phyloP scores from a whole-genome alignment of 2,888 invertebrate species.

The Polia nebulosa region DNA sequence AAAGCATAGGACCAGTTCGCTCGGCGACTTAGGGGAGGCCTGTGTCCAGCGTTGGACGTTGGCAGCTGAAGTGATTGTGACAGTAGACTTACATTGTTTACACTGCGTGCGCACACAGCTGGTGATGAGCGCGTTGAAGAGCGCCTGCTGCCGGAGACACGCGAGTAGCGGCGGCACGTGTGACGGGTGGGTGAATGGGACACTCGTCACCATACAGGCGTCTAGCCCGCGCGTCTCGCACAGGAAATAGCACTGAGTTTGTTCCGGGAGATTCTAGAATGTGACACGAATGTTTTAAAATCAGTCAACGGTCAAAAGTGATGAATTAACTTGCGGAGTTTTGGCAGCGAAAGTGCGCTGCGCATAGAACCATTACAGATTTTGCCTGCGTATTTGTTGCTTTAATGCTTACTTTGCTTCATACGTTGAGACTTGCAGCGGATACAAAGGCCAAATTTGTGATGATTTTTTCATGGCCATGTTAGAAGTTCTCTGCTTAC shows the following conservation, averaged over 20 bases:
- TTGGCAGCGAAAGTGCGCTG: constrained; percentile 20
- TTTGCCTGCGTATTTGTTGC: background rate
- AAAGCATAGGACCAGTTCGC: no score
- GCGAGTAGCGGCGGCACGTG: constrained; percentile 97
- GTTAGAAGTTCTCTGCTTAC: no score
- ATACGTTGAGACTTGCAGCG: no score
- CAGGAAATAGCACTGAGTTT: constrained; percentile 98
- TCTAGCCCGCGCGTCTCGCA: constrained; percentile 94
- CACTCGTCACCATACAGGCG: constrained; percentile 94
- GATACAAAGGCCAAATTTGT: no score
- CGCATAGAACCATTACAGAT: background rate
- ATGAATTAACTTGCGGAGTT: background rate
- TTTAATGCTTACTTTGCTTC: no score
- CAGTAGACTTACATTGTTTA: constrained; percentile 92
- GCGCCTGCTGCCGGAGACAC: constrained; percentile 96
- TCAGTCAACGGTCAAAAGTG: background rate
- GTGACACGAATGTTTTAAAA: constrained; percentile 4
- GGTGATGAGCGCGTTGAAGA: constrained; percentile 97
- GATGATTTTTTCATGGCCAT: no score
- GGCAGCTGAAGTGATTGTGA: no score
- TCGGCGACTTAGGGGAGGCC: no score
- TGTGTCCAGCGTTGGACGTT: no score
- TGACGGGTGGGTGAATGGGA: constrained; percentile 98
- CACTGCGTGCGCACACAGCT: constrained; percentile 97
- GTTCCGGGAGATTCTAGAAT: constrained; percentile 96